Evolutionary conservation across 1,140 invertebrate species (phyloP), one percentile per base, ranked within the genome.

Genomic region (Bombus terrestris): DNA sequence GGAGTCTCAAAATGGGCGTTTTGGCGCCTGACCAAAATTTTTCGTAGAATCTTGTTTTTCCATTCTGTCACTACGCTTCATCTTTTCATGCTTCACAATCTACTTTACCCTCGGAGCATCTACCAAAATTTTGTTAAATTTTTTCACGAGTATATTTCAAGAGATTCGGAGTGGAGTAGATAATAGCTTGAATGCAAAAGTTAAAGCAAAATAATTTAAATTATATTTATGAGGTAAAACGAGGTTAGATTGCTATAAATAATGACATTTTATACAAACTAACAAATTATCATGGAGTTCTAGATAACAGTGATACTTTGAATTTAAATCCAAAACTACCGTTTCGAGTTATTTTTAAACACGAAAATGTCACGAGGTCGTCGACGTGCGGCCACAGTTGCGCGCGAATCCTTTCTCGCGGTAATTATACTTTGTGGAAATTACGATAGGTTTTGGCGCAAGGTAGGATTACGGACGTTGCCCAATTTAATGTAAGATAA

Each of bases 21-120:
- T 73, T 59, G 43, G 68, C 37, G 47, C 73, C 47, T 35, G 39
- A 59, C 73, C 59, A 86, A 53, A 66, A 77, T 57, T 71, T 76
- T 18, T 53, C 15, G 47, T 62, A 71, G 59, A 71, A 57, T 74
- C 37, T 28, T n/a, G n/a, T 62, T 57, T 28, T 64, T 84, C 74
- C 64, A 25, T 32, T 41, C 1, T 28, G 3, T 3, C 35, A 37
- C 18, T 8, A 25, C 12, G 35, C 41, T 64, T n/a, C 6, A 13
- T 13, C 8, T 13, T 37, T 25, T 22, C 3, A 5, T 28, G 5
- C 32, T 28, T 39, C 5, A 2, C 3, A 41, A 41, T 72, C 25
- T 13, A 8, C 6, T 13, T 71, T 10, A 15, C 3, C 9, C 35
- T 32, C 6, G 18, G 18, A 53, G 18, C 6, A 22, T 18, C 15